These are phyloP conservation scores for Himalopsyche kuldschensis DNA, from an alignment of 2,888 invertebrate genomes.

Conservation along the genomic window DNA sequence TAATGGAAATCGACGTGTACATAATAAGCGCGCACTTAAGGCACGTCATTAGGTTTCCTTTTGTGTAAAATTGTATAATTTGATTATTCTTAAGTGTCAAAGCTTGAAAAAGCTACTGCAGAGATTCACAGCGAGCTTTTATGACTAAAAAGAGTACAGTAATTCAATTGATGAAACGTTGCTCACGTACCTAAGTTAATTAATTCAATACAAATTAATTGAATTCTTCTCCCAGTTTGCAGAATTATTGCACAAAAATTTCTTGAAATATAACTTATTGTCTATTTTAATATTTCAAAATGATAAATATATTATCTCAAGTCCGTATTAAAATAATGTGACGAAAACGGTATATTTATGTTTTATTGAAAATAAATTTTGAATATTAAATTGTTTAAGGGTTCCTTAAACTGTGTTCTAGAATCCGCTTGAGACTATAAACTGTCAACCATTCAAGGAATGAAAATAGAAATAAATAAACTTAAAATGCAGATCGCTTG, in stretches of 20 bases:
- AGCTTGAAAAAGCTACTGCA: conserved; percentile 22
- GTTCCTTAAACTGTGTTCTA: too few species aligned
- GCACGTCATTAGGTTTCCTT: conserved; percentile 24
- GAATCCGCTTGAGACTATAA: too few species aligned
- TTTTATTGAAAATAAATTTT: too few species aligned
- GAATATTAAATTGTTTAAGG: too few species aligned
- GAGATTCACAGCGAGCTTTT: conserved; percentile 22
- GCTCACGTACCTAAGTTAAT: conserved; percentile 11
- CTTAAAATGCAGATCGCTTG: too few species aligned
- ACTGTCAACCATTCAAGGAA: too few species aligned
- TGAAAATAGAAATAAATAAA: too few species aligned
- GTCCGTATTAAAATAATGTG: too few species aligned
- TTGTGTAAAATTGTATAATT: conserved; percentile 32
- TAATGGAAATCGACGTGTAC: background rate
- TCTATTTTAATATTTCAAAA: background rate
- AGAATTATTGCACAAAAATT: background rate
- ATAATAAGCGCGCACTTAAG: conserved; percentile 18
- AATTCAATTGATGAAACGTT: conserved; percentile 26
- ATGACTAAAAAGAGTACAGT: conserved; percentile 27
- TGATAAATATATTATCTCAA: background rate
- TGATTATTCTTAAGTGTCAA: conserved; percentile 34
- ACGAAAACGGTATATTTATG: too few species aligned
- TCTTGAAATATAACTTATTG: background rate
- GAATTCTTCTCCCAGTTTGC: background rate
- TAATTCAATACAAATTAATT: conserved; percentile 13